phyloP scores from a whole-genome alignment of 1,140 invertebrate genomes.

The Gryllus bimaculatus region DNA sequence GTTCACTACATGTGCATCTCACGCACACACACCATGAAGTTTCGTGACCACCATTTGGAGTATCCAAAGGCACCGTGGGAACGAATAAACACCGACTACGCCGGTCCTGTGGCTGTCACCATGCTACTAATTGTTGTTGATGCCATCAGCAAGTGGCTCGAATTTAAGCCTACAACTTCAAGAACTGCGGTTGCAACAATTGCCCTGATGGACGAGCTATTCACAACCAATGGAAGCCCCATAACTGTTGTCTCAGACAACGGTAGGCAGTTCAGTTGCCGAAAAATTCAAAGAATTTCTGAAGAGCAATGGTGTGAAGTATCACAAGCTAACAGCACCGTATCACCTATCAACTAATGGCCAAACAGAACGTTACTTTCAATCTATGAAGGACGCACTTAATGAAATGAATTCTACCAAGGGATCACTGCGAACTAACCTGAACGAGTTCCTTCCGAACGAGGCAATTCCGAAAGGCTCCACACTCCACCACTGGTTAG shows the following conservation, averaged over 20 bases:
- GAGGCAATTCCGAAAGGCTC: slow-evolving; percentile 8
- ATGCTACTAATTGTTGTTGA: neutral
- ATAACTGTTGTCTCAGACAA: slow-evolving; percentile 7
- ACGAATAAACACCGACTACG: slow-evolving; percentile 1
- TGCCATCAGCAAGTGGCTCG: neutral
- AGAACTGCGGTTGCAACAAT: slow-evolving; percentile 6
- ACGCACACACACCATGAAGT: too few relatives aligned
- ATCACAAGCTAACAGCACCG: slow-evolving; percentile 5
- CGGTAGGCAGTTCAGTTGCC: slow-evolving; percentile 5
- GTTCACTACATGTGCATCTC: too few relatives aligned
- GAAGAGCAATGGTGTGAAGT: too few relatives aligned
- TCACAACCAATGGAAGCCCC: neutral
- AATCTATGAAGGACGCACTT: slow-evolving; percentile 28
- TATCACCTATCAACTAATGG: slow-evolving; percentile 12
- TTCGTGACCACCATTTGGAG: neutral
- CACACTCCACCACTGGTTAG: slow-evolving; percentile 1
- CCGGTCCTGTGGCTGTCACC: neutral
- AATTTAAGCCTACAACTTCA: neutral
- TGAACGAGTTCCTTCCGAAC: slow-evolving; percentile 21
- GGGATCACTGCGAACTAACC: slow-evolving; percentile 10
- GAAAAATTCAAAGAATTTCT: neutral
- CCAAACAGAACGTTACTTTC: slow-evolving; percentile 25
- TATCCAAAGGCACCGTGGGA: slow-evolving; percentile 12
- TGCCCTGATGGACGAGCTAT: slow-evolving; percentile 2
- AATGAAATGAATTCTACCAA: slow-evolving; percentile 18